Base-by-base conservation (phyloP, 2,797 vertebrate species). In the Salmo trutta region DNA sequence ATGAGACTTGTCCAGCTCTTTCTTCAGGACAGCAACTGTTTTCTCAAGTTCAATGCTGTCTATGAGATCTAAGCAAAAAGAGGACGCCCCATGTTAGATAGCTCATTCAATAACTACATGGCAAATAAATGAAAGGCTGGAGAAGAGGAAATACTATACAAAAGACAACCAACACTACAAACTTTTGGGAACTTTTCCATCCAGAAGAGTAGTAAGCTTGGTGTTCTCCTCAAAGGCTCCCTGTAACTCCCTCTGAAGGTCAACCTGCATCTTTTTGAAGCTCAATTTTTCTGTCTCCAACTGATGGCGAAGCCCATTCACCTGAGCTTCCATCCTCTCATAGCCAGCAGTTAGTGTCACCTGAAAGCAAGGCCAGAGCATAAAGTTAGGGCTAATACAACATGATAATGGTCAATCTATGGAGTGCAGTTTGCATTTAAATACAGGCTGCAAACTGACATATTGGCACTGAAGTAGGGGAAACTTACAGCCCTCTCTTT, bases 121-220 rank as follows among this genome's bases (percentile, higher is more conserved):
- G 33, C 14, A 53, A 17, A 10, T 7, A 68, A 54, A 19, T 47
- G 3, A 5, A 24, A 12, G 17, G 24, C 56, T 12, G 33, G 21
- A 72, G 47, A 16, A 4, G 74, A 62, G 17, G 24, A 31, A 17
- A 59, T 12, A 36, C 21, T 19, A 54, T 29, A 2, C 27, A 51
- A 12, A 72, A 2, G n/a, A 41, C 10, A n/a, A 47, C 27, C 1
- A 8, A 16, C 7, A 21, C 4, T 36, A 78, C 91, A 3, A 92
- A 98, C 97, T 94, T 95, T 95, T 95, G 21, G 97, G 96, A 77
- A 96, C 92, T 91, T 95, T 98, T 62, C 94, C 96, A 52, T 96
- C 94, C 21, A 97, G 75, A 59, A 97, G 89, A 3, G 91, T 73
- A 0, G 85, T 94, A 17, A 99, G 92, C 54, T 95, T 96, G 47